These are phyloP conservation scores for Butorides virescens DNA, from an alignment of 2,113 vertebrate species.

Conservation along the genomic window DNA sequence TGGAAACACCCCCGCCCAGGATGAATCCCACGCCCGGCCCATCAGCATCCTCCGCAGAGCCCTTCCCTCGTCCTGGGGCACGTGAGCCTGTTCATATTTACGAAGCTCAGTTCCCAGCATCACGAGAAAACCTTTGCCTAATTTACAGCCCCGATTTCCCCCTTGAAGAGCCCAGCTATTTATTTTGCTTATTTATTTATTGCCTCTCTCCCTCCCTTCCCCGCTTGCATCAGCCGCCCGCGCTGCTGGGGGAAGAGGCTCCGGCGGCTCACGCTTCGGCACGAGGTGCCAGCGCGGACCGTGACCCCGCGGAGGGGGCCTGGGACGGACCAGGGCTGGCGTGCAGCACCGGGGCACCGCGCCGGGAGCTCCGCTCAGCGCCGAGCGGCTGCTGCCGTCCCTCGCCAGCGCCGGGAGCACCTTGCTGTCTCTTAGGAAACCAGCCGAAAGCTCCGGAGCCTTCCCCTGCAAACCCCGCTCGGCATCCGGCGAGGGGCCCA, in stretches of 20 bases:
- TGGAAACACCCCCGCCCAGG: not conserved
- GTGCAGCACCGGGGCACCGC: not conserved
- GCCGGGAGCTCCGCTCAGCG: rapidly evolving
- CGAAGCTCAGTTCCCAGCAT: not conserved
- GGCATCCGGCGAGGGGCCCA: not conserved
- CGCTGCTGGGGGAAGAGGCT: not conserved
- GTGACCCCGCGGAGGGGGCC: rapidly evolving
- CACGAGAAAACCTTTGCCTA: not conserved
- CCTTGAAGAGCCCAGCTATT: not conserved
- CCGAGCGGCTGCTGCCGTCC: not conserved
- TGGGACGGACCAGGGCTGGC: not conserved
- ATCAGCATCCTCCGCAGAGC: not conserved
- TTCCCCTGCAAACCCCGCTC: not conserved
- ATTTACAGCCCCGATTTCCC: not conserved
- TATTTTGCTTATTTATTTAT: not conserved
- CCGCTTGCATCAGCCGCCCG: not conserved
- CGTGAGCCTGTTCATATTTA: rapidly evolving
- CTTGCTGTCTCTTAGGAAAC: not conserved
- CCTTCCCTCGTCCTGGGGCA: rapidly evolving
- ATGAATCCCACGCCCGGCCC: not conserved
- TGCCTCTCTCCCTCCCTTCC: not conserved
- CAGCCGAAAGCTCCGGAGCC: not conserved
- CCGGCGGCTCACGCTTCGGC: rapidly evolving
- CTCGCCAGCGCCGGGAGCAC: rapidly evolving
- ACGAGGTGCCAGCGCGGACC: rapidly evolving